phyloP scores from a whole-genome alignment of 30 jellyfish, hydroid and myxozoan species.

The Nemopilema nomurai region DNA sequence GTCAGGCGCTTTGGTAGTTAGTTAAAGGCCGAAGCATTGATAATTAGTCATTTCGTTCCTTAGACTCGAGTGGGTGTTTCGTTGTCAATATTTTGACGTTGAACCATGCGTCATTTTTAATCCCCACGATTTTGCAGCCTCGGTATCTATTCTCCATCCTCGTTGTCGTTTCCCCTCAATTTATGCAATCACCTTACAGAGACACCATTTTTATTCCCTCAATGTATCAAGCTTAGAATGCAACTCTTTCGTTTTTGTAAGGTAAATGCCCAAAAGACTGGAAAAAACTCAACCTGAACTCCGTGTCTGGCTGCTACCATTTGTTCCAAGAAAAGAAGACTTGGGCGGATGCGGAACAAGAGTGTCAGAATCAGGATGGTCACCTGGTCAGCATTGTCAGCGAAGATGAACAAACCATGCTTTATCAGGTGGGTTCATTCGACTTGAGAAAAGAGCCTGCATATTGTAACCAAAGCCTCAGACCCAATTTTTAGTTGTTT shows the following conservation, averaged over 20 bases:
- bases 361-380: constrained; percentile 70
- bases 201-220: neutral
- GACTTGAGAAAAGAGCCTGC: neutral
- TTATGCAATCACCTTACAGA: neutral
- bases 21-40: no score
- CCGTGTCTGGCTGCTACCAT: constrained; percentile 85
- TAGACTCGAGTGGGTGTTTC: no score
- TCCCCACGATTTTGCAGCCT: no score
- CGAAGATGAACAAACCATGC: constrained; percentile 97
- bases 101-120: no score
- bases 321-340: constrained; percentile 68
- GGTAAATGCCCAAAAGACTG: constrained; percentile 82
- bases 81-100: no score
- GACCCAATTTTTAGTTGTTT: no score
- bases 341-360: constrained; percentile 98
- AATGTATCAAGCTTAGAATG: neutral
- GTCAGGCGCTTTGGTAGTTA: neutral
- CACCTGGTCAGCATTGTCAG: constrained; percentile 86
- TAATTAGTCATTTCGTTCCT: no score
- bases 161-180: neutral
- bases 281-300: constrained; percentile 82
- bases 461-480: neutral
- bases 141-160: no score
- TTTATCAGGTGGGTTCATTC: constrained; percentile 63
- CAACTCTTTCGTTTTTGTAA: neutral